Conservation (phyloP, 1,140 invertebrate genomes). For the Probaryconus sp. region DNA sequence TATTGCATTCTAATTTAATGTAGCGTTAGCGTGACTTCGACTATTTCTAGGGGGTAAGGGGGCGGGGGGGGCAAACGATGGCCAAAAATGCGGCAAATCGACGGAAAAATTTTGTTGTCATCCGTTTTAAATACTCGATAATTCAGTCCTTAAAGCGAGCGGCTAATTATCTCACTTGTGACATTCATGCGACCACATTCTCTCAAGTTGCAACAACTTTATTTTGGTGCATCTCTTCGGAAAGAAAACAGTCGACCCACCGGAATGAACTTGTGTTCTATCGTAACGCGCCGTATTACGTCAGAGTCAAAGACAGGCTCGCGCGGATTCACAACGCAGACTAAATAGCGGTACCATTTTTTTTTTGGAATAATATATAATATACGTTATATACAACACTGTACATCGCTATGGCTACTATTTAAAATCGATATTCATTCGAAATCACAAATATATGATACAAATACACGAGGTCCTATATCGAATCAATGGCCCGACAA, state of each 20-base stretch:
- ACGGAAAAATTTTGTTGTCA: too few species aligned
- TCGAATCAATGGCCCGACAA: conserved; percentile 22
- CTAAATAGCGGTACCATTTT: conserved; percentile 18
- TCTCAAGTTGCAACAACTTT: conserved; percentile 32
- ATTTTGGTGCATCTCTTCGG: conserved; percentile 28
- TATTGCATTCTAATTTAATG: too few species aligned
- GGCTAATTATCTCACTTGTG: conserved; percentile 38
- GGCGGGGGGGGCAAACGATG: too few species aligned
- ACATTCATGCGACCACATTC: conserved; percentile 39
- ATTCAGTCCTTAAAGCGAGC: conserved; percentile 51
- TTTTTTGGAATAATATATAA: conserved; percentile 27
- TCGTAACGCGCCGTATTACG: conserved; percentile 7
- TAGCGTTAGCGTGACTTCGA: too few species aligned
- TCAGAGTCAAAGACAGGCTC: conserved; percentile 28
- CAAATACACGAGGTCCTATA: conserved; percentile 32
- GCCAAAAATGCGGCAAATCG: too few species aligned
- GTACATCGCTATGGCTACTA: conserved; percentile 38
- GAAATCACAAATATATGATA: conserved; percentile 32
- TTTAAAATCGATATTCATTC: conserved; percentile 33
- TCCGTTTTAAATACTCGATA: conserved; percentile 34
- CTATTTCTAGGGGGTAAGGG: too few species aligned
- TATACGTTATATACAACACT: conserved; percentile 42
- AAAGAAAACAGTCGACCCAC: conserved; percentile 46
- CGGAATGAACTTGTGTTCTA: conserved; percentile 13
- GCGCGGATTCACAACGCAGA: conserved; percentile 11